Base-by-base conservation (phyloP, 2,113 vertebrate genomes). In the Neogale vison region DNA sequence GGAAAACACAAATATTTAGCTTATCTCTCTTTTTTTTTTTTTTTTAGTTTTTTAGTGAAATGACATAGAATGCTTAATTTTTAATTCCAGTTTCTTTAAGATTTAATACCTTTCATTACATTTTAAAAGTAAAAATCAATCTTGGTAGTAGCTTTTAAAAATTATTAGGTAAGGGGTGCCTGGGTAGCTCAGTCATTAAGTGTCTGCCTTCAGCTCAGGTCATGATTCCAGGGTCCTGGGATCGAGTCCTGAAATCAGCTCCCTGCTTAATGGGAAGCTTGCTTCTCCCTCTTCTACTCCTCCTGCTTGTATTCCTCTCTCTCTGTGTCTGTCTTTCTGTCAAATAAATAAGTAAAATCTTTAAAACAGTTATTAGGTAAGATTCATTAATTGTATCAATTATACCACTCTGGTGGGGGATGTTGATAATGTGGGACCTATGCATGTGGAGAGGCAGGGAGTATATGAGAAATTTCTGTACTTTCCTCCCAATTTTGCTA, bases 1-100 rank as follows among this genome's bases (percentile, higher is more conserved):
- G 74, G 7, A 80, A 90, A 84, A 47, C 47, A 85, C 29, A 61
- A 42, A 29, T 91, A 61, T 45, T 79, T 63, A 18, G 39, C 31
- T 14, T 79, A 42, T 79, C 23, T 94, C 26, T 18, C 11, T 47
- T 11, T 47, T 47, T 47, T 71, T 84, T 71, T 84, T 45, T 93
- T 24, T 52, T 36, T 71, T 31, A 47, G 4, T 57, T 61, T 52
- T 88, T 82, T 88, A 63, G 83, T 72, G 15, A 95, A 90, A 50
- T 74, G 14, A 45, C 57, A 47, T 47, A 77, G 55, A 88, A 63
- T 87, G 42, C 23, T 93, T 90, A 81, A 72, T 55, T 69, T 93
- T 74, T 92, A 31, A 67, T 90, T 4, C 67, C 26, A 29, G 21
- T 83, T 86, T 90, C 26, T 90, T 87, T 65, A 67, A 26, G 20